phyloP scores from a whole-genome alignment of 1,140 invertebrate species.

The Drosophila nebulosa region DNA sequence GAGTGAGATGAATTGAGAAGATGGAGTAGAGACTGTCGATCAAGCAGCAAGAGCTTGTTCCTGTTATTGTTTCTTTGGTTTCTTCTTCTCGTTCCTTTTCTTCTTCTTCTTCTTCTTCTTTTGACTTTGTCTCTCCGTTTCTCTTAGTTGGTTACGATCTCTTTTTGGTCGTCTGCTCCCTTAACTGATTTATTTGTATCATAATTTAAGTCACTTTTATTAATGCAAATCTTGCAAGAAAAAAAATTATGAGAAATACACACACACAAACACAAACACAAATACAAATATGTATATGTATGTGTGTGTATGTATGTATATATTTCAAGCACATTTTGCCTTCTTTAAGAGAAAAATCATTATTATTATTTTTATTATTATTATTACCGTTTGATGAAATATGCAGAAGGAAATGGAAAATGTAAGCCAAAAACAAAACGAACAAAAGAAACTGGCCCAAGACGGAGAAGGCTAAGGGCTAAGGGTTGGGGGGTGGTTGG shows the following conservation, averaged over 20 bases:
- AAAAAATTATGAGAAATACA: conserved; percentile 22
- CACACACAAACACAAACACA: too few species aligned
- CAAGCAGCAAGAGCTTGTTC: conserved; percentile 33
- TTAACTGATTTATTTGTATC: conserved; percentile 32
- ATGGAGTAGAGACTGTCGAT: conserved; percentile 54
- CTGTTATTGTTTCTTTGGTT: conserved; percentile 1
- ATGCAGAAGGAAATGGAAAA: conserved; percentile 60
- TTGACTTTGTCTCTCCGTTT: neutral
- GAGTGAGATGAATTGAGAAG: conserved; percentile 9
- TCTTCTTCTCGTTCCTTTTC: neutral
- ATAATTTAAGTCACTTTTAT: conserved; percentile 40
- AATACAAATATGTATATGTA: too few species aligned
- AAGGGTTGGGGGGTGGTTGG: neutral
- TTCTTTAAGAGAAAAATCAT: neutral
- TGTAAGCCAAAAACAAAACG: conserved; percentile 29
- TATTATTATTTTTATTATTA: neutral
- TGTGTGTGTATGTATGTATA: too few species aligned
- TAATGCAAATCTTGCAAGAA: conserved; percentile 48
- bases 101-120: neutral
- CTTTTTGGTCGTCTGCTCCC: neutral
- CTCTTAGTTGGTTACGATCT: conserved; percentile 11
- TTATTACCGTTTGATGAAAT: conserved; percentile 40
- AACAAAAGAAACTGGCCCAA: neutral
- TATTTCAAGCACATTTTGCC: neutral
- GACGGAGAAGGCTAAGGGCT: neutral